Base-by-base conservation (phyloP, 2,113 vertebrate species). In the Leptocoma aspasia region DNA sequence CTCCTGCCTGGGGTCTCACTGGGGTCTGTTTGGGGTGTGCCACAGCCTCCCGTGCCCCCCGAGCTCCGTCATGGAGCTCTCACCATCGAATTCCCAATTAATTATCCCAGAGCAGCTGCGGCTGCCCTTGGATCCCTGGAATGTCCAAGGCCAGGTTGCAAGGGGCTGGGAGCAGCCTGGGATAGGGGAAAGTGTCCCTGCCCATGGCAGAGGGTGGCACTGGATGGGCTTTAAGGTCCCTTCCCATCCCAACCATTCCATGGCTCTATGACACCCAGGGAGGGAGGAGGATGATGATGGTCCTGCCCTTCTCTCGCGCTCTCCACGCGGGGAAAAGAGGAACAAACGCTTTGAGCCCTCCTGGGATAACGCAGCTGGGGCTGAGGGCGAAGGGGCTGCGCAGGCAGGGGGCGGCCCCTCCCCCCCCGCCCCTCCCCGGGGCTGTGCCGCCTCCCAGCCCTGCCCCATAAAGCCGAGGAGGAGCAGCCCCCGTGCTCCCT, bases 401-500 rank as follows among this genome's bases (percentile, higher is more conserved):
- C 13, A 7, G 53, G 42, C 16, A 44, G 69, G 59, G 75, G 54
- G 70, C 30, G 54, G n/a, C n/a, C n/a, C n/a, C n/a, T n/a, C n/a
- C n/a, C 53, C 17, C 90, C 82, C 53, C n/a, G 70, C 73, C 42
- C 73, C n/a, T 6, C 86, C 68, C 81, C 61, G 8, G n/a, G 47
- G 68, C 61, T 15, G 89, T 16, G 54, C 76, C 78, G 30, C 78
- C 92, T 86, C 87, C 21, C 37, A 7, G 89, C 66, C 35, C 82
- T 35, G 93, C 64, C 83, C 83, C 59, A 72, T 78, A 93, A 93
- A 64, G 44, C 22, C 6, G 56, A 10, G 22, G 30, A 65, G 79
- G 52, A 56, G 72, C 14, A 31, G 17, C 5, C 2, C 31, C 23
- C 0, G 2, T 8, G 12, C 17, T 20, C 35, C 9, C 3, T 2